Evolutionary conservation across 1,140 invertebrate genomes (phyloP).

Genomic region (Diachasma alloeum): DNA sequence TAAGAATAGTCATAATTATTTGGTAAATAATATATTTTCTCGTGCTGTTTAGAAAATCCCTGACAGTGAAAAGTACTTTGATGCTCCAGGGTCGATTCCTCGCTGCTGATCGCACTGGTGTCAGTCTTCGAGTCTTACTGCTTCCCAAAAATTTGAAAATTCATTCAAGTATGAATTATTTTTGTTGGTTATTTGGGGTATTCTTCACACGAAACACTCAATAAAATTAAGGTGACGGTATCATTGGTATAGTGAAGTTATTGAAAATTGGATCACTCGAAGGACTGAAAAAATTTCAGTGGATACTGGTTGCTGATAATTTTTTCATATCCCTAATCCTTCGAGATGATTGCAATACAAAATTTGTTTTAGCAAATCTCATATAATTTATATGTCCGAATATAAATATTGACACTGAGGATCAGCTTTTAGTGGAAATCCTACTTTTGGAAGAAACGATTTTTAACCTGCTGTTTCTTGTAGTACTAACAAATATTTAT

Average conservation of each 20-base stretch:
- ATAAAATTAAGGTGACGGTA: background rate
- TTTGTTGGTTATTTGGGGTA: constrained; percentile 8
- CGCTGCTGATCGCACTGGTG: background rate
- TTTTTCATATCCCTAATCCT: too few relatives aligned
- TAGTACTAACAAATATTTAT: too few relatives aligned
- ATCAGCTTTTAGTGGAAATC: too few relatives aligned
- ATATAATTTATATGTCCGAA: too few relatives aligned
- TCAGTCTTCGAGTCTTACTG: constrained; percentile 26
- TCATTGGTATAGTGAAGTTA: background rate
- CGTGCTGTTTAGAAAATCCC: background rate
- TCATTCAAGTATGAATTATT: constrained; percentile 15
- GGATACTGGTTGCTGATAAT: too few relatives aligned
- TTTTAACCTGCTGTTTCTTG: too few relatives aligned
- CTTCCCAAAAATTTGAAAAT: constrained; percentile 17
- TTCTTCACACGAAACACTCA: constrained; percentile 7
- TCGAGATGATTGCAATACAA: too few relatives aligned
- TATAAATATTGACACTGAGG: too few relatives aligned
- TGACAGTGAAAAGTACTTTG: constrained; percentile 2
- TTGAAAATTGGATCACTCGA: too few relatives aligned
- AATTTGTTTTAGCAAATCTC: too few relatives aligned
- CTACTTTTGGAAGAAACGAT: too few relatives aligned
- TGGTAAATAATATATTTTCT: constrained; percentile 2
- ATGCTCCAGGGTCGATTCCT: background rate
- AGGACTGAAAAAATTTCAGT: too few relatives aligned
- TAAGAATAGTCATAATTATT: constrained; percentile 18